A percentile compares a stretch with the other conserved stretches of the same genome.
These are phyloP conservation scores for Phylloscopus whistleri DNA, from an alignment of 2,113 vertebrate genomes.

Conservation along the genomic window DNA sequence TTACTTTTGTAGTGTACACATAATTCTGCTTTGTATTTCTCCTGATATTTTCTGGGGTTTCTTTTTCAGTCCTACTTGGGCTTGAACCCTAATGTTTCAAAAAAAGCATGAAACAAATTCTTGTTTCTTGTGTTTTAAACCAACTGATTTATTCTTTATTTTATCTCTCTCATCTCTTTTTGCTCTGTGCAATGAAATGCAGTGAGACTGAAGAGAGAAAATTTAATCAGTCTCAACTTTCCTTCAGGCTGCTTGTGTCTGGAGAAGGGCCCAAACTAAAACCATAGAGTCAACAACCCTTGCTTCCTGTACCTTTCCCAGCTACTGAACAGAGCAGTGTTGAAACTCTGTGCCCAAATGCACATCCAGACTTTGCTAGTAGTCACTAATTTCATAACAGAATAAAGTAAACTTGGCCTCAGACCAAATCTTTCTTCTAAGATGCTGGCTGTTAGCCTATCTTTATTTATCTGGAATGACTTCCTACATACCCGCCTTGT, in stretches of 20 bases:
- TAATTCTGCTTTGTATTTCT: background rate
- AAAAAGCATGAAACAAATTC: background rate
- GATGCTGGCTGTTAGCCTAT: slow-evolving; percentile 19
- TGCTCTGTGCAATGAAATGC: background rate
- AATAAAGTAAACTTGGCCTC: slow-evolving; percentile 5
- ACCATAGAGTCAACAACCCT: background rate
- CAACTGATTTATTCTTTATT: background rate
- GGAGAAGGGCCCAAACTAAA: background rate
- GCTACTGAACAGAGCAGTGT: background rate
- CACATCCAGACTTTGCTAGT: background rate
- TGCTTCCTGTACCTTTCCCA: background rate
- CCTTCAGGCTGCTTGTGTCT: slow-evolving; percentile 1
- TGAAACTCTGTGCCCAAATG: background rate
- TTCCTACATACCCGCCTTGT: background rate
- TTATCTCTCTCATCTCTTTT: background rate
- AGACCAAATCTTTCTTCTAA: slow-evolving; percentile 13
- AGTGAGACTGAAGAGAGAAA: background rate
- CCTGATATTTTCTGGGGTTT: background rate
- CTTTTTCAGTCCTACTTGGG: background rate
- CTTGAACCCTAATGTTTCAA: background rate
- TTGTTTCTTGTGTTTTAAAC: background rate
- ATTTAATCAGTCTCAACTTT: background rate
- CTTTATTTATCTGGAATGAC: background rate
- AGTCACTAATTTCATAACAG: background rate
- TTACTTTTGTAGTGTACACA: background rate